Conservation (phyloP, 1,140 invertebrate species). For the Diabrotica undecimpunctata region DNA sequence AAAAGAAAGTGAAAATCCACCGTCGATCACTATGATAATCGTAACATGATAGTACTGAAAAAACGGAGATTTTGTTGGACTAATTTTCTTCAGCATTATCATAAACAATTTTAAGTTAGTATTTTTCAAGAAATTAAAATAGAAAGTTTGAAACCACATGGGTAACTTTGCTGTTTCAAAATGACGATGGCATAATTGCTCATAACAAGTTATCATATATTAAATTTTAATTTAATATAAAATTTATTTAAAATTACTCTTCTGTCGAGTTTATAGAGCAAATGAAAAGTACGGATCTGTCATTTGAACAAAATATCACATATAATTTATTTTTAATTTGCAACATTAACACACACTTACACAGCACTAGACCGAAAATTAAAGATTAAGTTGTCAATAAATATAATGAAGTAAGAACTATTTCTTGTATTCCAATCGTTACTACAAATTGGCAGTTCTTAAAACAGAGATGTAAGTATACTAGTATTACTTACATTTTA, state of each 20-base stretch:
- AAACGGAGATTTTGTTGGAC: slow-evolving; percentile 14
- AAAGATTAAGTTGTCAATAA: too few species aligned
- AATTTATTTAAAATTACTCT: neutral
- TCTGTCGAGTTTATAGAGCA: neutral
- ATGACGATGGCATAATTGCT: neutral
- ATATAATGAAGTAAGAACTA: too few species aligned
- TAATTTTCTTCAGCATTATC: neutral
- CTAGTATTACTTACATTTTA: too few species aligned
- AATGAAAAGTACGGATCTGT: neutral
- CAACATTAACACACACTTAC: too few species aligned
- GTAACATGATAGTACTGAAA: neutral
- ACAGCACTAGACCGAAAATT: too few species aligned
- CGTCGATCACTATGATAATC: neutral
- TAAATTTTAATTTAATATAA: neutral
- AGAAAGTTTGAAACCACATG: slow-evolving; percentile 14
- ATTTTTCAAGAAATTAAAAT: neutral
- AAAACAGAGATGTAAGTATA: too few species aligned
- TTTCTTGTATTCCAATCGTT: too few species aligned
- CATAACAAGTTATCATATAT: slow-evolving; percentile 1
- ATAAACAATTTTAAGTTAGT: neutral
- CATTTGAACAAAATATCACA: neutral
- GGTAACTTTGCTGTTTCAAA: slow-evolving; percentile 12
- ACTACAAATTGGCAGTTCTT: too few species aligned
- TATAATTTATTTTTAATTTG: too few species aligned
- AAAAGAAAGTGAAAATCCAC: neutral